These are phyloP conservation scores for Micronycteris hirsuta DNA, from an alignment of 2,113 vertebrate species.

Conservation along the genomic window DNA sequence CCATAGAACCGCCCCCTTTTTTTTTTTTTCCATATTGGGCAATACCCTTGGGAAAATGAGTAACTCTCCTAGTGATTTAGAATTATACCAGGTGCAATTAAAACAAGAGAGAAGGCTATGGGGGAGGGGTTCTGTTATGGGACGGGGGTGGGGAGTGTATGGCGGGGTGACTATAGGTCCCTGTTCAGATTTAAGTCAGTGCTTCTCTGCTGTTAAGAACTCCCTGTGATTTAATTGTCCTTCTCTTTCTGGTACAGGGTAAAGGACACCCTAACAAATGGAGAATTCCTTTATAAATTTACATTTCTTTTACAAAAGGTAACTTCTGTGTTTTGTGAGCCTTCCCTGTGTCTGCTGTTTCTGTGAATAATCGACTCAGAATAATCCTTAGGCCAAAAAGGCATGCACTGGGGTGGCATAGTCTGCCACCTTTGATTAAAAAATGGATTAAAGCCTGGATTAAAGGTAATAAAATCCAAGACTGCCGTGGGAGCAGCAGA, in stretches of 20 bases:
- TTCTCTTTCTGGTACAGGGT: not conserved
- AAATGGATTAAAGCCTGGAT: not conserved
- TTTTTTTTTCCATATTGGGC: not conserved
- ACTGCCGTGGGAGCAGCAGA: not conserved
- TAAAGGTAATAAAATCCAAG: not conserved
- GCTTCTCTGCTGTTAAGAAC: not conserved
- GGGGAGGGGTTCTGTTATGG: not conserved
- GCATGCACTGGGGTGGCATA: too few species aligned
- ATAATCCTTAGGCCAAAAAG: too few species aligned
- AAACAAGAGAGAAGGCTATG: not conserved
- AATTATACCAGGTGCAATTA: not conserved
- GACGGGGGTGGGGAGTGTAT: not conserved
- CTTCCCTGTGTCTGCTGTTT: not conserved
- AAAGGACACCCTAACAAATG: not conserved
- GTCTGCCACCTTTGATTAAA: not conserved
- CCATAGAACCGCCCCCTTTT: not conserved
- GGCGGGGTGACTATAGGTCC: not conserved
- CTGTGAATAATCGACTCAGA: not conserved
- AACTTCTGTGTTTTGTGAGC: not conserved
- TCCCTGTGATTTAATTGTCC: not conserved
- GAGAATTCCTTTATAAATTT: not conserved
- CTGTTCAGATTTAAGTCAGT: not conserved
- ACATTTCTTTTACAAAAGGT: not conserved
- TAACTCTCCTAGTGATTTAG: not conserved
- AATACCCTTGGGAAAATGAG: not conserved